Percentiles rank a stretch among this genome's conserved stretches.
phyloP scores from a whole-genome alignment of 30 jellyfish, hydroid and myxozoan species.

The Aurelia sp. region DNA sequence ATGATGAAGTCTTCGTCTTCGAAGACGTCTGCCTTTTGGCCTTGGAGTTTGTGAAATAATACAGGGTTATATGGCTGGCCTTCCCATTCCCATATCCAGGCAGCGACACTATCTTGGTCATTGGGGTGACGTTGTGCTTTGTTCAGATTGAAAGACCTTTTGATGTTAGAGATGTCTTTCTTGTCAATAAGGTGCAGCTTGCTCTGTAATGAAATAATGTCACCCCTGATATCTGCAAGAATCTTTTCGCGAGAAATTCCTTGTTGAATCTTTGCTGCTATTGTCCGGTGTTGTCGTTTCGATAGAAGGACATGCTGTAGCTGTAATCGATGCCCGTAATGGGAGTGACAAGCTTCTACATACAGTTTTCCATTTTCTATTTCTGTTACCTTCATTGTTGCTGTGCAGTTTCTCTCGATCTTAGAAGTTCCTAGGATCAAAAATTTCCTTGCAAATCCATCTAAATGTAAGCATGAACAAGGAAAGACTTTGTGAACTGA shows the following conservation, averaged over 20 bases:
- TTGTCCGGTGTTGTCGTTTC: slow-evolving; percentile 10
- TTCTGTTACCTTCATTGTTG: no score
- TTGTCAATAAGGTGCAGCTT: slow-evolving; percentile 21
- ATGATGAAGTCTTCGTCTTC: slow-evolving; percentile 32
- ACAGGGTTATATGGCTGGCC: slow-evolving; percentile 4
- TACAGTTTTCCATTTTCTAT: background rate
- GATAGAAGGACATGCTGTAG: slow-evolving; percentile 38
- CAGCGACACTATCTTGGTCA: background rate
- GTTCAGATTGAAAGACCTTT: slow-evolving; percentile 1
- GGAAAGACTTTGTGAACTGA: no score
- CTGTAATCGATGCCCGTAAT: slow-evolving; percentile 21
- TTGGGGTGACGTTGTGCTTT: slow-evolving; percentile 14
- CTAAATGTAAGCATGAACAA: no score
- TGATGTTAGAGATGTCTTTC: slow-evolving; percentile 28
- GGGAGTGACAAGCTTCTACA: slow-evolving; percentile 38
- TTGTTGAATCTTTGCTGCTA: slow-evolving; percentile 46
- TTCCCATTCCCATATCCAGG: slow-evolving; percentile 16
- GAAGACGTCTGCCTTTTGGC: background rate
- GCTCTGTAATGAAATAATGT: background rate
- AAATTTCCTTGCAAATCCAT: no score
- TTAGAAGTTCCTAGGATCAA: no score
- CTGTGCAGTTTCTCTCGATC: no score
- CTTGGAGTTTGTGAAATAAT: background rate
- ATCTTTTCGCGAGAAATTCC: slow-evolving; percentile 34
- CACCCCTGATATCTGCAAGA: slow-evolving; percentile 19